Evolutionary conservation across 2,113 vertebrate species (phyloP).

Genomic region (Odontophorus gujanensis): DNA sequence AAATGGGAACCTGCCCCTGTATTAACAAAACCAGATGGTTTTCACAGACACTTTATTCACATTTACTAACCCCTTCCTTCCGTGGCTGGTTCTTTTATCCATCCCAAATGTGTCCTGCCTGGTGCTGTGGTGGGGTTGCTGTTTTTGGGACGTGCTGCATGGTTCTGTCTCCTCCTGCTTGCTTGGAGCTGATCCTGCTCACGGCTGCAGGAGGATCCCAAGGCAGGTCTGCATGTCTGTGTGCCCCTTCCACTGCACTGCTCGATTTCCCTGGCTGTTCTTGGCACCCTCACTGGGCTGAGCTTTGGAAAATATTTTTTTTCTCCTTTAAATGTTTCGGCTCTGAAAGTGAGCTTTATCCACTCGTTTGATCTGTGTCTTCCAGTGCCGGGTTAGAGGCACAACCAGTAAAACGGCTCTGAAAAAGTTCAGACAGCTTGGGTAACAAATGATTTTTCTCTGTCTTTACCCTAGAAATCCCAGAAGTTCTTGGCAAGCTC

Average conservation of each 20-base stretch:
- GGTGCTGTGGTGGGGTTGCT: not conserved
- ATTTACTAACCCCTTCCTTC: not conserved
- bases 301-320: slow-evolving; percentile 1
- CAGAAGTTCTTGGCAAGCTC: slow-evolving; percentile 67
- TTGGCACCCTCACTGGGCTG: slow-evolving; percentile 5
- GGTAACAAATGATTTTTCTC: not conserved
- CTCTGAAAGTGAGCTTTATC: not conserved
- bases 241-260: not conserved
- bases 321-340: not conserved
- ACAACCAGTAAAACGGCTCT: not conserved
- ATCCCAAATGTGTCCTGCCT: accelerated
- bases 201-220: not conserved
- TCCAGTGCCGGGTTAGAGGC: not conserved
- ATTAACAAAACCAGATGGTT: not conserved
- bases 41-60: not conserved
- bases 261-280: slow-evolving; percentile 9
- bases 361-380: not conserved
- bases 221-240: not conserved
- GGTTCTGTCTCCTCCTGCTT: not conserved
- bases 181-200: not conserved
- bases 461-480: slow-evolving; percentile 44
- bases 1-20: not conserved
- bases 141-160: not conserved
- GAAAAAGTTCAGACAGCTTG: not conserved
- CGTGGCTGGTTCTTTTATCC: not conserved